Evolutionary conservation across 1,140 invertebrate species (phyloP).

Genomic region (Melanaphis sacchari): DNA sequence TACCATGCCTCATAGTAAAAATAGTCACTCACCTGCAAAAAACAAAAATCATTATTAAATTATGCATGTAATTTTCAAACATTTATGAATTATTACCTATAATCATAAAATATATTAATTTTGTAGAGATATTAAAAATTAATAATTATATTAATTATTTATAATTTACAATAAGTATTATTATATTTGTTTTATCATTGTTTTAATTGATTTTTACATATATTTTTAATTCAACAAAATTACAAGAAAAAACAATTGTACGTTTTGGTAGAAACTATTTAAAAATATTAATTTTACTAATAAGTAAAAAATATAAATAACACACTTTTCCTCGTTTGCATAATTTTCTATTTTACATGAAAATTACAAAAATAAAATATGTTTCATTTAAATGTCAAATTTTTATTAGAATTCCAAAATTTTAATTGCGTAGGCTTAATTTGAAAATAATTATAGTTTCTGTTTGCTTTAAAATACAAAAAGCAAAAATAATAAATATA

Average conservation of each 20-base stretch:
- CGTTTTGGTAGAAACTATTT: neutral
- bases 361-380: neutral
- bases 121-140: neutral
- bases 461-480: neutral
- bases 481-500: neutral
- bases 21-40: constrained; percentile 18
- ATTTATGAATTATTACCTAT: neutral
- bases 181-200: neutral
- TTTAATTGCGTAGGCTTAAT: neutral
- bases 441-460: neutral
- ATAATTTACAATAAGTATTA: neutral
- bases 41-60: neutral
- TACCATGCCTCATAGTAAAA: neutral
- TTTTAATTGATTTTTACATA: neutral
- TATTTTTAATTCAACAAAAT: neutral
- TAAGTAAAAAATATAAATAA: neutral
- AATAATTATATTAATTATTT: neutral
- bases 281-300: neutral
- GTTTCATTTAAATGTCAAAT: neutral
- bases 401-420: neutral
- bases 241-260: neutral
- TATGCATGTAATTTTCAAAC: neutral
- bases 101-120: neutral
- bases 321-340: neutral
- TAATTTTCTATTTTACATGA: neutral